Conservation (phyloP, 2,888 invertebrate genomes). For the Polyommatus iphigenia region DNA sequence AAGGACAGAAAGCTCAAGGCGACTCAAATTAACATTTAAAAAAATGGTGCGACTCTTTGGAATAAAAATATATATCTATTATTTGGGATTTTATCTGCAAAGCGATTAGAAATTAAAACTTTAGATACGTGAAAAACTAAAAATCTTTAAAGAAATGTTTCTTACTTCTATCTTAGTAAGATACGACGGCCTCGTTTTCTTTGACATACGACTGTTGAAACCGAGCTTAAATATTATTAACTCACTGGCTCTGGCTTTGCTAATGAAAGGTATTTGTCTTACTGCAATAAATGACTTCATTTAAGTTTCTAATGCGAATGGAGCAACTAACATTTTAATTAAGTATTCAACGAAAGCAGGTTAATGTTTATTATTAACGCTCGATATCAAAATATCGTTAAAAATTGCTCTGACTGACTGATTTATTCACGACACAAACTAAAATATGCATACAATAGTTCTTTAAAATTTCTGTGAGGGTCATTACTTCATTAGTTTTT, state of each 20-base stretch:
- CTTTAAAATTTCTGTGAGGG: not conserved
- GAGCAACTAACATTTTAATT: not conserved
- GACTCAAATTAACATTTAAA: too few species aligned
- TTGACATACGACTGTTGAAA: slow-evolving; percentile 12
- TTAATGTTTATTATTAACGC: not conserved
- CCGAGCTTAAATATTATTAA: slow-evolving; percentile 18
- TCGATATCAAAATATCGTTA: not conserved
- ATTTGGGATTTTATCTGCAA: too few species aligned
- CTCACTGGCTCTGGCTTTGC: slow-evolving; percentile 12
- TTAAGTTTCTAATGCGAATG: not conserved
- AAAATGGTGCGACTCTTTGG: too few species aligned
- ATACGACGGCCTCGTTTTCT: slow-evolving; percentile 6
- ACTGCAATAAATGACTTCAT: slow-evolving; percentile 15
- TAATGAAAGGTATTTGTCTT: slow-evolving; percentile 20
- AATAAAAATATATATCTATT: too few species aligned
- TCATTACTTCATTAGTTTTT: not conserved
- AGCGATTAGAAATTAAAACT: too few species aligned
- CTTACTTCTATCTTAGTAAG: not conserved
- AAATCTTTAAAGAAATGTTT: not conserved
- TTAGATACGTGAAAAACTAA: not conserved
- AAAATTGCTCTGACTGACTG: not conserved
- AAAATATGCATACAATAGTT: not conserved
- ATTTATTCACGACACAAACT: not conserved
- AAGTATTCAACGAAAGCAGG: not conserved
- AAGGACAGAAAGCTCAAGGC: too few species aligned